These are phyloP conservation scores for Pseudopleuronectes americanus DNA, from an alignment of 2,797 vertebrate genomes.

Conservation along the genomic window DNA sequence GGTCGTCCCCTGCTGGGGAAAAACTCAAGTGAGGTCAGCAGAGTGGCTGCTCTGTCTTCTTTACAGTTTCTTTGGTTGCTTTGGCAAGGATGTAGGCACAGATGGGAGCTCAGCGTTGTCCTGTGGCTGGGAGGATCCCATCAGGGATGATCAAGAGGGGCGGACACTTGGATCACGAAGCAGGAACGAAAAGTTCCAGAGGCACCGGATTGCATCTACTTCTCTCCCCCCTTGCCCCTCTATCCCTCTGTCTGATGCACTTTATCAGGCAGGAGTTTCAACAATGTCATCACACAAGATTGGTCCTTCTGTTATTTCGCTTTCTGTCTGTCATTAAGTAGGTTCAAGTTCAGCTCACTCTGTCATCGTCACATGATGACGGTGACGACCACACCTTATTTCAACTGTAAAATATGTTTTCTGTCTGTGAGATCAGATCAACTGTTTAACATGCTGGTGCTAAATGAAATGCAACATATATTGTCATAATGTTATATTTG, in stretches of 20 bases:
- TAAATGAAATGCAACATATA: neutral
- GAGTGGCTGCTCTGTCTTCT: conserved; percentile 42
- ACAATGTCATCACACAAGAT: conserved; percentile 5
- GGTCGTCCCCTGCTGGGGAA: neutral
- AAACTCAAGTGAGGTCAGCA: conserved; percentile 14
- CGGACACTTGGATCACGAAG: conserved; percentile 57
- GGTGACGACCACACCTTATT: neutral
- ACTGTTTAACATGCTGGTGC: neutral
- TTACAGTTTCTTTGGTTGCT: conserved; percentile 50
- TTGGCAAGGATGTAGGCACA: conserved; percentile 70
- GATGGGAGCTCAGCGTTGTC: conserved; percentile 72
- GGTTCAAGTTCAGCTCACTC: neutral
- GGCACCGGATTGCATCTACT: conserved; percentile 27
- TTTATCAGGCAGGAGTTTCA: conserved; percentile 8
- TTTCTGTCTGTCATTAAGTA: neutral
- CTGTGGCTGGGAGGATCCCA: conserved; percentile 62
- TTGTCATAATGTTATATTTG: neutral
- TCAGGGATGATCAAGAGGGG: conserved; percentile 55
- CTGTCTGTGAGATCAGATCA: neutral
- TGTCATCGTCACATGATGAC: neutral
- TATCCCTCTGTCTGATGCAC: conserved; percentile 9
- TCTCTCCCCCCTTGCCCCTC: neutral
- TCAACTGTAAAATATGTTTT: neutral
- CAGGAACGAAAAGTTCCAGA: conserved; percentile 49
- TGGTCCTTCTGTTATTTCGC: neutral